phyloP scores from a whole-genome alignment of 2,113 vertebrate genomes.

The Gila orcuttii region DNA sequence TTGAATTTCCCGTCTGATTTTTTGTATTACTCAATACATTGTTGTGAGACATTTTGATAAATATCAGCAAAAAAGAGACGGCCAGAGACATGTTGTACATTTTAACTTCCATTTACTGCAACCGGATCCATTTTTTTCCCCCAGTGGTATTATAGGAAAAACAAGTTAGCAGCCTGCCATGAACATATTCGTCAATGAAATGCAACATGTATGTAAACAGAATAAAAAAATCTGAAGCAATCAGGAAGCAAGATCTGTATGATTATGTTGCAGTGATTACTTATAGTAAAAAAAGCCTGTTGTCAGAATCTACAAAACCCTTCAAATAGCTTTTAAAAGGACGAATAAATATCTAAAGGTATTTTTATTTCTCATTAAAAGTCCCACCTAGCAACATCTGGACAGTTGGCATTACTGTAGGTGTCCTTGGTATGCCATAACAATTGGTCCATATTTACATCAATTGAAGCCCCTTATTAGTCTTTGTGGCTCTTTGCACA shows the following conservation, averaged over 20 bases:
- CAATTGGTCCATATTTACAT: constrained; percentile 60
- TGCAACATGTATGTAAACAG: not conserved
- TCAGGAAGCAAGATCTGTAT: constrained; percentile 7
- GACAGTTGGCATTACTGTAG: not conserved
- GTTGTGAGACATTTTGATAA: not conserved
- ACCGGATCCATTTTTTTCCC: not conserved
- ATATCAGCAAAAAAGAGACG: not conserved
- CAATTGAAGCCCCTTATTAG: constrained; percentile 65
- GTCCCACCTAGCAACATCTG: not conserved
- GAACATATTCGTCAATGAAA: not conserved
- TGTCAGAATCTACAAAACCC: not conserved
- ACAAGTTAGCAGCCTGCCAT: not conserved
- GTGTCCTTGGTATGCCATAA: constrained; percentile 58
- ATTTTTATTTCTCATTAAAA: constrained; percentile 25
- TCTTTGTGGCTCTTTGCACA: constrained; percentile 52
- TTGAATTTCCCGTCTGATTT: constrained; percentile 7
- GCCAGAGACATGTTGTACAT: not conserved
- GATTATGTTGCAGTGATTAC: not conserved
- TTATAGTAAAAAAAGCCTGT: not conserved
- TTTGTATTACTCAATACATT: not conserved
- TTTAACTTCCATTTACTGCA: constrained; percentile 10
- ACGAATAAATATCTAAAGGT: not conserved
- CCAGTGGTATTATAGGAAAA: constrained; percentile 1
- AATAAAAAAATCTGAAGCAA: constrained; percentile 1
- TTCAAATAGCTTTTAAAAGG: not conserved